A percentile compares a stretch with the other conserved stretches of the same genome.
phyloP scores from a whole-genome alignment of 2,797 vertebrate genomes.

The Hoplostethus mediterraneus region DNA sequence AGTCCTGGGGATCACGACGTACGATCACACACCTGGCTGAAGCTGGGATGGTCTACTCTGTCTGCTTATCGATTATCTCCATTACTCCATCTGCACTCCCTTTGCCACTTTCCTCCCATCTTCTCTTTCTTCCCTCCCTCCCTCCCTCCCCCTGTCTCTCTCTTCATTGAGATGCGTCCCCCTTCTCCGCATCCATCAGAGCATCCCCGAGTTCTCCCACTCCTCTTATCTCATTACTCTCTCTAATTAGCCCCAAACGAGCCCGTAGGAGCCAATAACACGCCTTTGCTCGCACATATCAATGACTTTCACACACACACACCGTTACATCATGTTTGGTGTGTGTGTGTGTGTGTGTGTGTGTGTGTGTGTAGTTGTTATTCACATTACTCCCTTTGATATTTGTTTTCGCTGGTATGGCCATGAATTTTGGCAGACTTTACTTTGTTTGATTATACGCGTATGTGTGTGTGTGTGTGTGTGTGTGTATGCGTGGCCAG shows the following conservation, averaged over 20 bases:
- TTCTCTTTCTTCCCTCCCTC: conserved; percentile 68
- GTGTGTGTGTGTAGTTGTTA: conserved; percentile 11
- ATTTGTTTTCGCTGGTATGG: conserved; percentile 33
- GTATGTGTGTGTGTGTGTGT: conserved; percentile 9
- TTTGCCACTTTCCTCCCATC: conserved; percentile 42
- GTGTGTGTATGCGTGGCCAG: conserved; percentile 40
- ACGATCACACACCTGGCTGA: conserved; percentile 23
- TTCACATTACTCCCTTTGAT: conserved; percentile 28
- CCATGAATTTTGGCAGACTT: conserved; percentile 51
- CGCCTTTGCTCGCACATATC: conserved; percentile 65
- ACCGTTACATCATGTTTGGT: conserved; percentile 38
- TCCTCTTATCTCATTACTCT: conserved; percentile 80
- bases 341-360: conserved; percentile 20
- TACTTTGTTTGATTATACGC: conserved; percentile 34
- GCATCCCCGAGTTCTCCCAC: conserved; percentile 62
- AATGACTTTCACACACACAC: conserved; percentile 60
- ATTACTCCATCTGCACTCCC: conserved; percentile 47
- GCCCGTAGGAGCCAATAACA: conserved; percentile 76
- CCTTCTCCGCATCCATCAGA: conserved; percentile 67
- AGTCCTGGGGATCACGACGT: conserved; percentile 1
- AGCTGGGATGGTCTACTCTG: conserved; percentile 17
- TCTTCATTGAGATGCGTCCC: conserved; percentile 74
- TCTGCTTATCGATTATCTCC: conserved; percentile 54
- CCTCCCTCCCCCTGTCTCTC: conserved; percentile 51
- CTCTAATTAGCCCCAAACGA: conserved; percentile 79